A percentile compares a stretch with the other conserved stretches of the same genome.
phyloP scores from a whole-genome alignment of 2,888 invertebrate species.

The Chrysopilus asiliformis region DNA sequence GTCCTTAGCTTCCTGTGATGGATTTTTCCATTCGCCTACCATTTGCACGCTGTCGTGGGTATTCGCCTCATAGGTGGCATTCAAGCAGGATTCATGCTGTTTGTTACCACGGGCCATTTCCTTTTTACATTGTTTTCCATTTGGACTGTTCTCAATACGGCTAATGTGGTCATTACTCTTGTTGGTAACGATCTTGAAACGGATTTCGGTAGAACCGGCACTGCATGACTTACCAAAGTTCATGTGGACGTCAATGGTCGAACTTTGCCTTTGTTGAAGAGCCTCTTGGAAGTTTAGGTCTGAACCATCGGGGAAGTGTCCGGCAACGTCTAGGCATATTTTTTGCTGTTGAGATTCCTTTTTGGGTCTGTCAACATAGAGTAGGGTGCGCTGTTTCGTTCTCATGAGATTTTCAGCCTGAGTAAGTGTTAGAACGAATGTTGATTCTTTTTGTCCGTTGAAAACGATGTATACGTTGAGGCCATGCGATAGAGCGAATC shows the following conservation, averaged over 20 bases:
- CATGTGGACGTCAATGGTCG: neutral
- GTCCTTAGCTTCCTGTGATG: neutral
- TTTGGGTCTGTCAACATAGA: neutral
- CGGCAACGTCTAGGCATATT: neutral
- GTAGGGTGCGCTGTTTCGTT: neutral
- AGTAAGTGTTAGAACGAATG: neutral
- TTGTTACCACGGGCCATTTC: neutral
- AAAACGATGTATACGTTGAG: neutral
- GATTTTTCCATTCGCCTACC: neutral
- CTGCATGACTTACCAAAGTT: neutral
- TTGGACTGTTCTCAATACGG: neutral
- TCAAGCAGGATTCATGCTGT: neutral
- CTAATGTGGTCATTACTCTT: neutral
- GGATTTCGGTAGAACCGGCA: too few species aligned
- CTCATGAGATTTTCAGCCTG: neutral
- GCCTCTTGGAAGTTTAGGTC: neutral
- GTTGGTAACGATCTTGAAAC: too few species aligned
- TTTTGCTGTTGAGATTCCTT: neutral
- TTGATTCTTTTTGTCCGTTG: neutral
- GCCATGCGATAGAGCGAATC: neutral
- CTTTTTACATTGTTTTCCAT: neutral
- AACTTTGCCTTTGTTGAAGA: neutral
- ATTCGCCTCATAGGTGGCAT: neutral
- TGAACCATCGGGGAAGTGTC: neutral
- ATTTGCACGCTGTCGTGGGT: neutral